These are phyloP conservation scores for Chesias legatella DNA, from an alignment of 2,888 invertebrate genomes.

Conservation along the genomic window DNA sequence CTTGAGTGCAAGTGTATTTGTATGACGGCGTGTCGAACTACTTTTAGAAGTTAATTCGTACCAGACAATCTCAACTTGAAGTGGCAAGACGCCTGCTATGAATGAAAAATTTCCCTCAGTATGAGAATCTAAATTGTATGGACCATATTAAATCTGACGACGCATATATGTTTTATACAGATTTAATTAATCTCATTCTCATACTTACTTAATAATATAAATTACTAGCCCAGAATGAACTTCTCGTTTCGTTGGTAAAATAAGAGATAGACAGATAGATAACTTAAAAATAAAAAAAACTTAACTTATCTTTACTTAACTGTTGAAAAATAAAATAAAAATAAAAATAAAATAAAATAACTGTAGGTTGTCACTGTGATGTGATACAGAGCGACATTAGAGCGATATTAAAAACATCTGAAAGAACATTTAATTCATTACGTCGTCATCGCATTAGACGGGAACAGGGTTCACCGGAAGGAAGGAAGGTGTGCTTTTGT, in stretches of 20 bases:
- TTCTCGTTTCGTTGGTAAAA: background rate
- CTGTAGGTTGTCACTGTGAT: too few relatives aligned
- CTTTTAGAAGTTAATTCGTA: conserved; percentile 71
- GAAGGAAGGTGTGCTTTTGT: conserved; percentile 50
- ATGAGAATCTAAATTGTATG: conserved; percentile 7
- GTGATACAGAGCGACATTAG: too few relatives aligned
- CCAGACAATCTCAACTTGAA: conserved; percentile 70
- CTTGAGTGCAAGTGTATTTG: conserved; percentile 42
- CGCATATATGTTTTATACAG: conserved; percentile 4
- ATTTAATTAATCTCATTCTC: background rate
- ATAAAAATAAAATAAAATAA: too few relatives aligned
- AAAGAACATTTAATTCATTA: too few relatives aligned
- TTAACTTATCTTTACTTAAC: too few relatives aligned
- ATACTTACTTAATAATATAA: background rate
- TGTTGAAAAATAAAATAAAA: too few relatives aligned
- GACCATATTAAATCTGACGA: conserved; percentile 17
- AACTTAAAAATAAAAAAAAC: too few relatives aligned
- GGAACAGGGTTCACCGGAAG: too few relatives aligned
- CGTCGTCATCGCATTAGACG: too few relatives aligned
- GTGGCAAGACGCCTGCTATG: conserved; percentile 44
- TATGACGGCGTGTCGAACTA: conserved; percentile 62
- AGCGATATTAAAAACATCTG: too few relatives aligned
- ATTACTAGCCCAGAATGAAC: background rate
- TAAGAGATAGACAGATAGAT: background rate
- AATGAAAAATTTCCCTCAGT: conserved; percentile 41